Percentiles rank a stretch among this genome's conserved stretches.
Evolutionary conservation across 2,888 invertebrate species (phyloP).

Genomic region (Melinopterus prodromus): DNA sequence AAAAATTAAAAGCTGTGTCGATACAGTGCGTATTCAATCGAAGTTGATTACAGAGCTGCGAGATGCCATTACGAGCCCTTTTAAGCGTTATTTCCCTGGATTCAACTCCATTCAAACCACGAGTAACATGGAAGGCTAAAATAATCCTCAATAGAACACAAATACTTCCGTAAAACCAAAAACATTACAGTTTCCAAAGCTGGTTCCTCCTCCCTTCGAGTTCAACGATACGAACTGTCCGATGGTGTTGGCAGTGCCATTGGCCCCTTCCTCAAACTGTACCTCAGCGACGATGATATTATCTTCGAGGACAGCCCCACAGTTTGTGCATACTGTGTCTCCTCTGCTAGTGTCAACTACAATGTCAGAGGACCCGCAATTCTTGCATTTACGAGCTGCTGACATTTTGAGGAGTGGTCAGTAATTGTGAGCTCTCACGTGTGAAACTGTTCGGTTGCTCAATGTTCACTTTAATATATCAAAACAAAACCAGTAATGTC

Average conservation of each 20-base stretch:
- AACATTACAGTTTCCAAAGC: slow-evolving; percentile 66
- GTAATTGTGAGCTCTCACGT: background rate
- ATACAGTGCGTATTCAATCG: slow-evolving; percentile 90
- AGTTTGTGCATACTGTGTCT: slow-evolving; percentile 94
- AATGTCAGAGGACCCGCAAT: slow-evolving; percentile 89
- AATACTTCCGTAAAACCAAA: slow-evolving; percentile 9
- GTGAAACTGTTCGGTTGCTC: background rate
- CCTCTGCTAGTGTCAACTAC: slow-evolving; percentile 95
- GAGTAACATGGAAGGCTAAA: slow-evolving; percentile 79
- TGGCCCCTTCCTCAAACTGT: slow-evolving; percentile 92
- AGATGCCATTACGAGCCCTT: slow-evolving; percentile 87
- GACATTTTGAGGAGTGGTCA: slow-evolving; percentile 51
- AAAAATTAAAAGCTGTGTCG: slow-evolving; percentile 93
- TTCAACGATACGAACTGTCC: slow-evolving; percentile 95
- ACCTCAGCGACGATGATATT: slow-evolving; percentile 96
- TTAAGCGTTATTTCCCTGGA: slow-evolving; percentile 91
- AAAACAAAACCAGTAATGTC: slow-evolving; percentile 4
- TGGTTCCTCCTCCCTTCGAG: slow-evolving; percentile 83
- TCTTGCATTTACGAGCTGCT: slow-evolving; percentile 82
- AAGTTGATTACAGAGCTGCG: slow-evolving; percentile 85
- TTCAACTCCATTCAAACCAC: slow-evolving; percentile 73
- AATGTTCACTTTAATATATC: background rate
- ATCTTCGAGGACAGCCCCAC: slow-evolving; percentile 96
- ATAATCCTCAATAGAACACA: slow-evolving; percentile 33
- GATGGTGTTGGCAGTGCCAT: slow-evolving; percentile 86